A percentile compares a stretch with the other conserved stretches of the same genome.
Evolutionary conservation across 37 sponge, comb jelly and placozoan species (phyloP).

Genomic region (Mnemiopsis leidyi): DNA sequence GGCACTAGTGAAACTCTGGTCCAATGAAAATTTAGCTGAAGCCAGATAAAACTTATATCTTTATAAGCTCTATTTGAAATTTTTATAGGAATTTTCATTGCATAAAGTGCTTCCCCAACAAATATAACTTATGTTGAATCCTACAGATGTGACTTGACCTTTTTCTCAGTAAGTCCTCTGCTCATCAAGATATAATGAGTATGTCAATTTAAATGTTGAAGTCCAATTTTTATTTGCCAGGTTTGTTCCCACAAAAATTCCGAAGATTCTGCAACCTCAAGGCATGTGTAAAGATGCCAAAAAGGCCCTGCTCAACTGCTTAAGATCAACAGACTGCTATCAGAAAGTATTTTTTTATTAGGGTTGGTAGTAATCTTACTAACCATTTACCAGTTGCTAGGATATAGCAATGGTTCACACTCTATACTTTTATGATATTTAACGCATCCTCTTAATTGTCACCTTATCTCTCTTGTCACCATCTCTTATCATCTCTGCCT

Average conservation of each 20-base stretch:
- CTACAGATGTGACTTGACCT: too few relatives aligned
- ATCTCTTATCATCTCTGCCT: too few relatives aligned
- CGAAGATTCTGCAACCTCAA: not conserved
- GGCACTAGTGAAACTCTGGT: not conserved
- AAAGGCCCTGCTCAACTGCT: conserved; percentile 25
- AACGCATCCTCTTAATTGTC: not conserved
- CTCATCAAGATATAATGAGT: not conserved
- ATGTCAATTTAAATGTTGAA: not conserved
- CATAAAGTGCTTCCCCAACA: too few relatives aligned
- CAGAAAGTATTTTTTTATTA: not conserved
- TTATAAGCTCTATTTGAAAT: too few relatives aligned
- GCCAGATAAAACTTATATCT: not conserved
- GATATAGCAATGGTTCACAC: too few relatives aligned
- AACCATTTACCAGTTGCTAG: too few relatives aligned
- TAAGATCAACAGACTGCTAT: conserved; percentile 29
- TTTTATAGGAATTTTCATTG: not conserved
- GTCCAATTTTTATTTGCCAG: not conserved
- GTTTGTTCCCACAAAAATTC: not conserved
- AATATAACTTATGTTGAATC: not conserved
- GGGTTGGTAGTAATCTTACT: not conserved
- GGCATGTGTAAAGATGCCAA: conserved; percentile 56
- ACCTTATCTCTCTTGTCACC: not conserved
- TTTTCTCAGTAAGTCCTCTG: too few relatives aligned
- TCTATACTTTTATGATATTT: too few relatives aligned
- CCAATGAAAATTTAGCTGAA: too few relatives aligned